Conservation (phyloP, 2,113 vertebrate species). For the Oryzias melastigma region DNA sequence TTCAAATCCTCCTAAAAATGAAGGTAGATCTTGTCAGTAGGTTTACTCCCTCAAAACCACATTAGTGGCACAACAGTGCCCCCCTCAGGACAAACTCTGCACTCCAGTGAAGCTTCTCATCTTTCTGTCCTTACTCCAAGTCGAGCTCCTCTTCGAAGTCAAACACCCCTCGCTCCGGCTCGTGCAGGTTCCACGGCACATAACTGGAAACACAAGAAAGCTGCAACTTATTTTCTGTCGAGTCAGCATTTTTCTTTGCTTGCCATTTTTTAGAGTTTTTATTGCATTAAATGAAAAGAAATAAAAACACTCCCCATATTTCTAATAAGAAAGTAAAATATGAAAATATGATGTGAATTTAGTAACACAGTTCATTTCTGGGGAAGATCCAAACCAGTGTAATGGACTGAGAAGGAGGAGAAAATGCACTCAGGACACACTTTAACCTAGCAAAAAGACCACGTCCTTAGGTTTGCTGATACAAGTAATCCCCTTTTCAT, state of each 20-base stretch:
- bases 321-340: not conserved
- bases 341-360: not conserved
- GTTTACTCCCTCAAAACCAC: not conserved
- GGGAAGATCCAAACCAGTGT: not conserved
- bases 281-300: no score
- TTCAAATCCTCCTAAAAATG: not conserved
- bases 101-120: not conserved
- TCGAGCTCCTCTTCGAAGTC: constrained; percentile 87
- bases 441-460: no score
- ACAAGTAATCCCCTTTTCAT: no score
- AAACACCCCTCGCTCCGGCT: constrained; percentile 83
- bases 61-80: constrained; percentile 40
- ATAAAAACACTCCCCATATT: no score
- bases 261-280: not conserved
- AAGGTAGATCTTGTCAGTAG: not conserved
- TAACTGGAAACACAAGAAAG: constrained; percentile 75
- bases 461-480: no score
- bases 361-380: not conserved
- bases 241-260: not conserved
- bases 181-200: constrained; percentile 93
- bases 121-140: constrained; percentile 78
- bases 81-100: constrained; percentile 28
- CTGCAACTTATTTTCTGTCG: not conserved
- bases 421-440: not conserved
- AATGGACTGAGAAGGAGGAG: not conserved